These are phyloP conservation scores for Callimorpha dominula DNA, from an alignment of 2,888 invertebrate genomes.

Conservation along the genomic window DNA sequence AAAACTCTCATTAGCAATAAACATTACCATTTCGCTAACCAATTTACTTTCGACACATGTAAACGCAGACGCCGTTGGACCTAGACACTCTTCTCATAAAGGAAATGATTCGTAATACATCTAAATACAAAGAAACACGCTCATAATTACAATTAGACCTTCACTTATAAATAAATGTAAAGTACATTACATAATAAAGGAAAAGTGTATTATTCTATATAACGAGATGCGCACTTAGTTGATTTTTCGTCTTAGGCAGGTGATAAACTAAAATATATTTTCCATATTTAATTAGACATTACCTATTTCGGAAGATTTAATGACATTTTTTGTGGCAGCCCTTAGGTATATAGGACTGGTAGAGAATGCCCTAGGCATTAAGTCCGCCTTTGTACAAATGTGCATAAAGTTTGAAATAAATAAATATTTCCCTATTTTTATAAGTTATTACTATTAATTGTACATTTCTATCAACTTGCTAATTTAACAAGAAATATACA, in stretches of 20 bases:
- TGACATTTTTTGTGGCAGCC: too few relatives aligned
- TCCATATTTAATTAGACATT: too few relatives aligned
- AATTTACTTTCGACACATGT: slow-evolving; percentile 1
- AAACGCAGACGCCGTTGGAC: neutral
- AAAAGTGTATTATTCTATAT: neutral
- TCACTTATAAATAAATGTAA: slow-evolving; percentile 4
- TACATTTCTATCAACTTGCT: too few relatives aligned
- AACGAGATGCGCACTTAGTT: neutral
- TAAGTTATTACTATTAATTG: too few relatives aligned
- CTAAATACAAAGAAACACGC: neutral
- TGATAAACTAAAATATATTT: neutral
- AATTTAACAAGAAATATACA: too few relatives aligned
- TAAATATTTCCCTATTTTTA: too few relatives aligned
- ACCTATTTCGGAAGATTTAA: too few relatives aligned
- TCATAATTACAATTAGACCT: neutral
- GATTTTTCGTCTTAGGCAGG: neutral
- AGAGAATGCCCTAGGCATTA: too few relatives aligned
- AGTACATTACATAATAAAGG: neutral
- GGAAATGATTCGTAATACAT: neutral
- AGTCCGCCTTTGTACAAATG: too few relatives aligned
- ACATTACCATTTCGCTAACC: neutral
- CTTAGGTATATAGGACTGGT: too few relatives aligned
- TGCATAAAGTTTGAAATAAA: too few relatives aligned
- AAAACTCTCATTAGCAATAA: neutral
- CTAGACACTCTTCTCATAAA: neutral